A percentile compares a stretch with the other conserved stretches of the same genome.
phyloP scores from a whole-genome alignment of 2,113 vertebrate species.

The Fulmarus glacialis region DNA sequence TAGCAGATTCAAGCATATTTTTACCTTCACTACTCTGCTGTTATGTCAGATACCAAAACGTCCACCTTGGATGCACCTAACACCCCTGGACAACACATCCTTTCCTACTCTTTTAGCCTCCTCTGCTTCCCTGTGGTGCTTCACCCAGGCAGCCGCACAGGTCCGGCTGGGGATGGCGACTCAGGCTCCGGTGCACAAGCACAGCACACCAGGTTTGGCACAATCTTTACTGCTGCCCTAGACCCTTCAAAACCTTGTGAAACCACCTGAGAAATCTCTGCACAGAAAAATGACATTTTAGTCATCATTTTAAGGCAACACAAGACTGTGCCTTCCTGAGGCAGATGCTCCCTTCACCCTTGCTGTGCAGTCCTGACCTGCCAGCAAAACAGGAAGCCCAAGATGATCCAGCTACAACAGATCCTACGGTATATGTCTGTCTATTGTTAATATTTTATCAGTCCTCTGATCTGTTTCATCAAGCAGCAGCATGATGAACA shows the following conservation, averaged over 20 bases:
- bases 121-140: not conserved
- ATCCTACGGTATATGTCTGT: not conserved
- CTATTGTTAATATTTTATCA: not conserved
- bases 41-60: not conserved
- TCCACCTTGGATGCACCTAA: not conserved
- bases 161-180: fast-evolving
- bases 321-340: not conserved
- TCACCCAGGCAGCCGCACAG: fast-evolving
- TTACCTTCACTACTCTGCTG: not conserved
- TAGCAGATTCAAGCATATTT: not conserved
- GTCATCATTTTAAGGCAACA: not conserved
- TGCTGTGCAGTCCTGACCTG: not conserved
- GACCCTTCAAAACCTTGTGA: not conserved
- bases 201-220: fast-evolving
- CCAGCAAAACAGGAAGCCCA: not conserved
- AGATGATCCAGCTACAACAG: not conserved
- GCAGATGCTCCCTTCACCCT: not conserved
- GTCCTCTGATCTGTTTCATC: not conserved
- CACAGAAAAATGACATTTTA: not conserved
- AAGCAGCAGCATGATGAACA: not conserved
- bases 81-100: fast-evolving
- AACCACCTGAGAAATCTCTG: not conserved
- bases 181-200: fast-evolving
- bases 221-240: not conserved
- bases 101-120: not conserved